Evolutionary conservation across 2,113 vertebrate species (phyloP).

Genomic region (Rafetus swinhoei): DNA sequence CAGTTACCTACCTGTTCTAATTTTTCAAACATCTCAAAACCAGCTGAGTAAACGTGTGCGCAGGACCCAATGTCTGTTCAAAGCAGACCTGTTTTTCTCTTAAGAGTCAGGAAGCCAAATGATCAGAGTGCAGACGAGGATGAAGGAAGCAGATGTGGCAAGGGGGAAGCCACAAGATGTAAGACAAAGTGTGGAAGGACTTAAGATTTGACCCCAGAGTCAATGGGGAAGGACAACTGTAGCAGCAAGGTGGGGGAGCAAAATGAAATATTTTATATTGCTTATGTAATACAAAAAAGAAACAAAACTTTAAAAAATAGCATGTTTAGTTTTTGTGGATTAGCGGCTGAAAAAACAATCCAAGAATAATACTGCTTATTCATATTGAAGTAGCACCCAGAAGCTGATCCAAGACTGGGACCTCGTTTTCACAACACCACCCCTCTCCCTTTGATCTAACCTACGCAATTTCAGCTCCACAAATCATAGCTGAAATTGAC

Average conservation of each 20-base stretch:
- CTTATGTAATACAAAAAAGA: neutral
- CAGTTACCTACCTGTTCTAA: neutral
- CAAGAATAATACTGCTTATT: neutral
- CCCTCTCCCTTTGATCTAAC: too few species aligned
- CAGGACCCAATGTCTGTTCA: neutral
- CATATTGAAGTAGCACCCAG: neutral
- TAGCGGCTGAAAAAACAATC: neutral
- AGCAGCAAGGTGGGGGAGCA: neutral
- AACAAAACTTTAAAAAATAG: neutral
- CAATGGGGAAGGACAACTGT: neutral
- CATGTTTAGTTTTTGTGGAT: neutral
- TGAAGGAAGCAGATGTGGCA: neutral
- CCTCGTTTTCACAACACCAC: too few species aligned
- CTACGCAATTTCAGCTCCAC: too few species aligned
- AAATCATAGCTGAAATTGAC: too few species aligned
- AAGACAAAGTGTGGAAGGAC: neutral
- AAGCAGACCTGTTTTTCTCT: neutral
- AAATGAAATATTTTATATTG: neutral
- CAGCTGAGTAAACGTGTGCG: neutral
- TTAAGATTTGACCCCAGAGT: neutral
- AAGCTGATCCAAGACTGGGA: neutral
- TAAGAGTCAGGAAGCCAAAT: neutral
- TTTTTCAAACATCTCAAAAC: neutral
- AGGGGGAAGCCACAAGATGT: neutral
- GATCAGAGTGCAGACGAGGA: neutral